Evolutionary conservation across 2,113 vertebrate genomes (phyloP), one percentile per base, ranked within the genome.

Genomic region (Charadrius vociferus): DNA sequence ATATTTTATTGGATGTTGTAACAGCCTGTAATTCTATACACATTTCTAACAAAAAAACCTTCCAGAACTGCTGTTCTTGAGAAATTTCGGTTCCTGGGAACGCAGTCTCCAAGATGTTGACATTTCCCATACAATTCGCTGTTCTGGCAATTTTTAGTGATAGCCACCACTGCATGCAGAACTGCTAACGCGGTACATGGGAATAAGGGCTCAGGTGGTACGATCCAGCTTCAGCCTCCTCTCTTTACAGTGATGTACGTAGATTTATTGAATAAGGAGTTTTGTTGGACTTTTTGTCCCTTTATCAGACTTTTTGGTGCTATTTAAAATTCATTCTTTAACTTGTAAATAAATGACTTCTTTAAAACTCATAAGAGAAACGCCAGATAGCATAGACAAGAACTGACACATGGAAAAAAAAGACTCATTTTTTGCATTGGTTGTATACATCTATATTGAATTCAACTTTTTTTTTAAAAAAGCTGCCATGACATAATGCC

Each of bases 81-180:
- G 81, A 80, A 72, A 34, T 90, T 88, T 90, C 3, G 10, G 67
- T 96, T 96, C 58, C 79, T 97, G 93, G 90, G 95, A 96, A 94
- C 16, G 2, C 74, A 85, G 70, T 32, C 90, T 77, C 45, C 0
- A 0, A 79, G 89, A 92, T 96, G 92, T 96, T 97, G 95, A 97
- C 96, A 96, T 97, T 97, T 97, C 96, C 96, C 96, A 97, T 96
- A 97, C 90, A 88, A 62, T 47, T 90, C 7, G 67, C 90, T 90
- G 90, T 90, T 93, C 95, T 97, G 81, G 95, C 95, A 93, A 0
- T 92, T 91, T 86, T 61, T 37, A 88, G 87, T 53, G 90, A 80
- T 95, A 80, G 79, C 78, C 79, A 89, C 62, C 62, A n/a, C 58
- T 22, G 70, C 2, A 0, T 72, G 74, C 90, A 77, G 92, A 70